A percentile compares a stretch with the other conserved stretches of the same genome.
phyloP scores from a whole-genome alignment of 2,888 invertebrate species.

The Erannis defoliaria region DNA sequence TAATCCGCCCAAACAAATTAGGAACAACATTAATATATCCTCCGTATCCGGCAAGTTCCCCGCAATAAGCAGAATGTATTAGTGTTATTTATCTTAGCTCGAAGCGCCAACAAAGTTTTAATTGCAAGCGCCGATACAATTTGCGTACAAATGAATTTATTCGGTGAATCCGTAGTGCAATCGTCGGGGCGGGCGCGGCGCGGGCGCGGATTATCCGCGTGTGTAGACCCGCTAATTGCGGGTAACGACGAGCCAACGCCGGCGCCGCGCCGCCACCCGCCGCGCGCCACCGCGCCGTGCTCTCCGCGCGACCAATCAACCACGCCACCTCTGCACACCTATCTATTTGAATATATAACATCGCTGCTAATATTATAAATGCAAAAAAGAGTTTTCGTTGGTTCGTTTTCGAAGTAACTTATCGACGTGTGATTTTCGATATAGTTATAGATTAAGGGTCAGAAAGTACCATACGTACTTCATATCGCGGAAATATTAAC shows the following conservation, averaged over 20 bases:
- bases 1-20: conserved; percentile 85
- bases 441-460: no score
- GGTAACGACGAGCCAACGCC: conserved; percentile 69
- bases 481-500: no score
- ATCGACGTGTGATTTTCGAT: no score
- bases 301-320: conserved; percentile 48
- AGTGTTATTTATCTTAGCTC: conserved; percentile 86
- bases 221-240: conserved; percentile 83
- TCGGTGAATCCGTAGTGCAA: conserved; percentile 83
- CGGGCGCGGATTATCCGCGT: conserved; percentile 77
- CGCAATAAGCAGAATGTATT: conserved; percentile 86
- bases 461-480: no score
- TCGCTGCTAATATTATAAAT: not conserved
- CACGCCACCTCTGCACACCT: conserved; percentile 21
- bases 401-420: no score
- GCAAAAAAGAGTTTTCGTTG: no score
- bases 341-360: conserved; percentile 19
- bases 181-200: conserved; percentile 55
- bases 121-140: conserved; percentile 87
- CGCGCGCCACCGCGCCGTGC: conserved; percentile 10
- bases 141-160: conserved; percentile 87
- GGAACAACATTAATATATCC: conserved; percentile 85
- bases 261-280: conserved; percentile 39
- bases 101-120: conserved; percentile 85
- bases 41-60: conserved; percentile 81